These are phyloP conservation scores for Eristalis arbustorum DNA, from an alignment of 2,888 invertebrate species.

Conservation along the genomic window DNA sequence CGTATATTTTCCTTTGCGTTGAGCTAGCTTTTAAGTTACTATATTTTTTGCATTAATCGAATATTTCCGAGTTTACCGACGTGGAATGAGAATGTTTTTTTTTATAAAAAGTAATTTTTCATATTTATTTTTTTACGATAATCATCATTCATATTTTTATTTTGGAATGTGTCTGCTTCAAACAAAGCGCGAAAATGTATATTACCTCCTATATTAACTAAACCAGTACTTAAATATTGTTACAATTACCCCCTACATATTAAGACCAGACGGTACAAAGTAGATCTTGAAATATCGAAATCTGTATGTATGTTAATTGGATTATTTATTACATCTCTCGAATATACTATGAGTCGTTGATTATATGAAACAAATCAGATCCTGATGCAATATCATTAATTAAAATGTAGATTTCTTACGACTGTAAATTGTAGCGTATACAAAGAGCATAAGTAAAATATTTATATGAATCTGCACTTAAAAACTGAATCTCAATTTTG, in stretches of 20 bases:
- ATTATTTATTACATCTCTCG: slow-evolving; percentile 5
- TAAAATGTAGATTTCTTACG: slow-evolving; percentile 11
- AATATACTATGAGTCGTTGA: background rate
- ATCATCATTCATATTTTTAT: background rate
- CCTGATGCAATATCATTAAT: slow-evolving; percentile 6
- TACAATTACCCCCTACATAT: background rate
- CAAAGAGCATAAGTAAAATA: background rate
- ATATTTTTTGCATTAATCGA: slow-evolving; percentile 23
- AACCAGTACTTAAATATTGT: slow-evolving; percentile 24
- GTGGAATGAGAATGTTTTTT: slow-evolving; percentile 35
- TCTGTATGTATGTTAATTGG: background rate
- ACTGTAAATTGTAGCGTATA: background rate
- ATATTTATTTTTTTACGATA: slow-evolving; percentile 29
- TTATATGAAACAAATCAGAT: background rate
- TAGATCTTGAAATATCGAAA: background rate
- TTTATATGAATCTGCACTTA: background rate
- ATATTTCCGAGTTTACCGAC: slow-evolving; percentile 39
- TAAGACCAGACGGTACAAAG: background rate
- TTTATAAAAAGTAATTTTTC: slow-evolving; percentile 40
- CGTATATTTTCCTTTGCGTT: slow-evolving; percentile 22
- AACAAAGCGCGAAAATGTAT: slow-evolving; percentile 29
- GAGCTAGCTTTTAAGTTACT: slow-evolving; percentile 44
- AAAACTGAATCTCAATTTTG: slow-evolving; percentile 10
- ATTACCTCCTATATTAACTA: slow-evolving; percentile 19
- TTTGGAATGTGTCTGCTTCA: slow-evolving; percentile 14